phyloP scores from a whole-genome alignment of 2,888 invertebrate genomes.

The Eubasilissa splendida region DNA sequence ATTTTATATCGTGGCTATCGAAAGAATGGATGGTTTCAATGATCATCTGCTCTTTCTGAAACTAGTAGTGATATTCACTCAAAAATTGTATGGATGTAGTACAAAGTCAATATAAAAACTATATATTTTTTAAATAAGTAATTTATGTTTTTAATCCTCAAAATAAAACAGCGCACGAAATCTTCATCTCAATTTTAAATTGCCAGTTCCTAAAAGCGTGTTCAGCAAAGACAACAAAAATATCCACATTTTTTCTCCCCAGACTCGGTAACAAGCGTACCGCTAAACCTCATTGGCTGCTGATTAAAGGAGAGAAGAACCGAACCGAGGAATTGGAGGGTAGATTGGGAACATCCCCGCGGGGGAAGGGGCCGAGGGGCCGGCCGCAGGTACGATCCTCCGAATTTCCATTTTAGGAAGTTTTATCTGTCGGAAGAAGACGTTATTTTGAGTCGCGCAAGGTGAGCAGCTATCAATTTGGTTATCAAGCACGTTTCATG shows the following conservation, averaged over 20 bases:
- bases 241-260: background rate
- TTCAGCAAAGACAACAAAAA: slow-evolving; percentile 17
- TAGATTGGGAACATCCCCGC: background rate
- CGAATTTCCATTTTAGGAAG: too few species aligned
- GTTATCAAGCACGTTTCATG: too few species aligned
- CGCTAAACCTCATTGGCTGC: slow-evolving; percentile 45
- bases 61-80: too few species aligned
- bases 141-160: background rate
- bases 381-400: background rate
- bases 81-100: too few species aligned
- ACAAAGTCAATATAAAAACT: too few species aligned
- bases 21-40: too few species aligned
- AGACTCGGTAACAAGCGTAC: slow-evolving; percentile 1
- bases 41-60: too few species aligned
- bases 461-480: too few species aligned
- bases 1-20: too few species aligned
- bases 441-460: too few species aligned
- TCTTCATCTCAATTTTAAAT: background rate
- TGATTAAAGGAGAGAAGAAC: slow-evolving; percentile 45
- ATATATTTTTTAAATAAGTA: too few species aligned
- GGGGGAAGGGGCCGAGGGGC: background rate
- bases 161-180: slow-evolving; percentile 4
- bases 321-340: slow-evolving; percentile 25
- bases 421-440: too few species aligned
- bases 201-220: background rate